Evolutionary conservation across 2,113 vertebrate species (phyloP), one percentile per base, ranked within the genome.

Genomic region (Apteryx mantelli): DNA sequence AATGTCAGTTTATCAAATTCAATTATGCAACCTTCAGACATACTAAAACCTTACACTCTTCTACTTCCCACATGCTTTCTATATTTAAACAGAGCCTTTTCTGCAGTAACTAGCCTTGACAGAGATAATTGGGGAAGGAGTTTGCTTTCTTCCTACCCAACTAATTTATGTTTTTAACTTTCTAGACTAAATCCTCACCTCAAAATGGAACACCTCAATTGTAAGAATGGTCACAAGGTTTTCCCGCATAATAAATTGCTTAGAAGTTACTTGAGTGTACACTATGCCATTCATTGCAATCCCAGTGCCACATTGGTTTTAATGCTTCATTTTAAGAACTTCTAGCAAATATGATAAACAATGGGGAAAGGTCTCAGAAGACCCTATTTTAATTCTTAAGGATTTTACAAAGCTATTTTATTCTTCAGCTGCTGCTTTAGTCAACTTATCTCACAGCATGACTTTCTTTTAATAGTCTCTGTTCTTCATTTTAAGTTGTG

Each of bases 11-110:
- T 69, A 89, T 96, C 94, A 97, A 90, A 89, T 92, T 88, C 82
- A 95, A 89, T 97, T 96, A 91, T 69, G 86, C 58, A 96, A 86
- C 76, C 92, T 94, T 96, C 93, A 96, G 91, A 85, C 52, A 97
- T 93, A 91, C 30, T 88, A 91, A 96, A 95, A 94, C 75, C 79
- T 95, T 97, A 81, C 89, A 83, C 75, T 96, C 92, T 90, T 77
- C 91, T 94, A 34, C 96, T 91, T 97, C 97, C 97, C 95, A 98
- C 96, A 64, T 97, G 82, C 86, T 97, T 97, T 97, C 97, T 97
- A 97, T 97, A 96, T 98, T 97, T 97, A 90, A 97, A 74, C 86
- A 75, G 81, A 96, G 44, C 30, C 61, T 89, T 91, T 92, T 82
- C 56, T 88, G 61, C 79, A 91, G 88, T 95, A 93, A 83, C 75